phyloP scores from a whole-genome alignment of 2,888 invertebrate genomes.

The Polylopha cassiicola region DNA sequence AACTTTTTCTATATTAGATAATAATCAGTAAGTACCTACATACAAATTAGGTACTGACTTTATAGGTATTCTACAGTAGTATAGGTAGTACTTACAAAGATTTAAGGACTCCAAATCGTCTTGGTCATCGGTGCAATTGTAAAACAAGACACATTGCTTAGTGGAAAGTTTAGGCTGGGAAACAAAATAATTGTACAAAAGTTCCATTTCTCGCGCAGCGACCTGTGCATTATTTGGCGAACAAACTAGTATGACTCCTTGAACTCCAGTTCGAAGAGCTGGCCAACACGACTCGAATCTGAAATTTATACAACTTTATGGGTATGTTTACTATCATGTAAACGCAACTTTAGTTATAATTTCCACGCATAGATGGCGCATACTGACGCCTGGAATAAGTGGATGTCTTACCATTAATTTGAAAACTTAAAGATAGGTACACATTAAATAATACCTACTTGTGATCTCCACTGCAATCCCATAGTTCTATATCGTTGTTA shows the following conservation, averaged over 20 bases:
- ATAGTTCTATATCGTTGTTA: conserved; percentile 84
- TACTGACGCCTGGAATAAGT: too few species aligned
- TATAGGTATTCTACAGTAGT: neutral
- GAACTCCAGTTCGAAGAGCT: conserved; percentile 80
- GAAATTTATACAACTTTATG: conserved; percentile 58
- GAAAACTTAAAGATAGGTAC: too few species aligned
- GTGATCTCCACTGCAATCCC: conserved; percentile 88
- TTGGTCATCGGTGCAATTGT: conserved; percentile 68
- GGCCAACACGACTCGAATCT: conserved; percentile 89
- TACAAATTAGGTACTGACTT: neutral
- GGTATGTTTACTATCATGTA: too few species aligned
- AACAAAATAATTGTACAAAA: conserved; percentile 82
- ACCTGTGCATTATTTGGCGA: conserved; percentile 65
- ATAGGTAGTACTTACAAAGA: conserved; percentile 65
- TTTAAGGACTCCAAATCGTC: conserved; percentile 63
- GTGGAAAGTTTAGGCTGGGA: conserved; percentile 80
- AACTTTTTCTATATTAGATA: too few species aligned
- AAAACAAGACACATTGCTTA: conserved; percentile 81
- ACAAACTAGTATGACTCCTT: conserved; percentile 85
- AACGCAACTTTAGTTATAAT: too few species aligned
- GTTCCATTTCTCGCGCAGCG: conserved; percentile 77
- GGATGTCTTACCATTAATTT: too few species aligned
- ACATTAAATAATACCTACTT: conserved; percentile 69
- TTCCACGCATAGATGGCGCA: too few species aligned
- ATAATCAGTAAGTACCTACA: neutral